Evolutionary conservation across 2,113 vertebrate genomes (phyloP).

Genomic region (Maccullochella peelii): DNA sequence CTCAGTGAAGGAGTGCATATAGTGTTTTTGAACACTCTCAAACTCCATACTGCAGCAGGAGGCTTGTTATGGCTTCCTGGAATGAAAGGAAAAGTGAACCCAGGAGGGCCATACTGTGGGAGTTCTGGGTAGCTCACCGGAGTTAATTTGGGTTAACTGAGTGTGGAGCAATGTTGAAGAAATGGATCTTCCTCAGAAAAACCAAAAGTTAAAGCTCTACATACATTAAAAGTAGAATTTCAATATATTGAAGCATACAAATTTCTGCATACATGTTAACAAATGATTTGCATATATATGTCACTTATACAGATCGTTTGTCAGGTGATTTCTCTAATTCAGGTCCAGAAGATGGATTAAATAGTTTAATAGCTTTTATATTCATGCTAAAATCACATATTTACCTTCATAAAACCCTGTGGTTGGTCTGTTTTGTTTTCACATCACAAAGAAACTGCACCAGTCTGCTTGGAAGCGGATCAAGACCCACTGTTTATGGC

Average conservation of each 20-base stretch:
- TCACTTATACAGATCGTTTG: no score
- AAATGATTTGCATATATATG: no score
- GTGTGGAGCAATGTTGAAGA: neutral
- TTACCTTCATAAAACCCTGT: neutral
- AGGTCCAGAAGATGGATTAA: neutral
- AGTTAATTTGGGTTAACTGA: neutral
- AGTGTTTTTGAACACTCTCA: slow-evolving; percentile 8
- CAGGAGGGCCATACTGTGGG: neutral
- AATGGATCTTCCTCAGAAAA: neutral
- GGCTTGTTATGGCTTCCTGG: neutral
- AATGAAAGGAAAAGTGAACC: neutral
- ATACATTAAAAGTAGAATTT: neutral
- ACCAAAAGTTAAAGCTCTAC: neutral
- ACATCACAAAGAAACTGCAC: neutral
- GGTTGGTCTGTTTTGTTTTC: neutral
- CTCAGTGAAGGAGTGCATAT: neutral
- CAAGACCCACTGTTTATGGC: no score
- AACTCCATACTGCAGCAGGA: neutral
- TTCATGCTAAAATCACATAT: neutral
- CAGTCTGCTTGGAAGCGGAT: no score
- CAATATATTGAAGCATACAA: neutral
- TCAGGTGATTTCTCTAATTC: no score
- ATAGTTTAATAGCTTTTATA: neutral
- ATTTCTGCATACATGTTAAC: no score
- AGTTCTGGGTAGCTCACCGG: neutral